Percentiles rank a stretch among this genome's conserved stretches.
Evolutionary conservation across 2,888 invertebrate species (phyloP).

Genomic region (Poecilus cupreus): DNA sequence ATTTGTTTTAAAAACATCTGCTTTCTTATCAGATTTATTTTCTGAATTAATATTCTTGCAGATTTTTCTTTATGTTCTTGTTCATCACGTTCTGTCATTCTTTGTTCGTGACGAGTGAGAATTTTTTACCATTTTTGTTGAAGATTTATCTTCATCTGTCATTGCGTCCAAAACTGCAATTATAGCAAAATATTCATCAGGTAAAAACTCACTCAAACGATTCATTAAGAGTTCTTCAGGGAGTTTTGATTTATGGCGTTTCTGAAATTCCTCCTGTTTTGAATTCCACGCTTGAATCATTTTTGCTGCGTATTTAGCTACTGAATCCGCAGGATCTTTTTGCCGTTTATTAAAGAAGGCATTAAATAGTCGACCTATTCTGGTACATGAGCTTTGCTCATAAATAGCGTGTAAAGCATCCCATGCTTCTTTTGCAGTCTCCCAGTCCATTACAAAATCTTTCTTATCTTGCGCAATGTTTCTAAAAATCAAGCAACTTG

Average conservation of each 20-base stretch:
- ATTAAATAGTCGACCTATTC: not conserved
- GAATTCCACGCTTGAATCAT: not conserved
- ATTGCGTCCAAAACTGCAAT: not conserved
- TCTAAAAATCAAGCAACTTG: not conserved
- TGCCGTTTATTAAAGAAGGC: not conserved
- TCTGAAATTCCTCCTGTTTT: not conserved
- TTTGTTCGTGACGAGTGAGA: not conserved
- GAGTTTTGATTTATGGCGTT: not conserved
- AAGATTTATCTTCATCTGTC: not conserved
- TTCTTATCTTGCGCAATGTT: not conserved
- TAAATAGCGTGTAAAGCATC: not conserved
- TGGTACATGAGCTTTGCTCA: not conserved
- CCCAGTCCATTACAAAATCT: not conserved
- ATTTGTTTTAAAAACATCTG: not conserved
- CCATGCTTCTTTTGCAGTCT: not conserved
- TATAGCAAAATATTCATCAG: not conserved
- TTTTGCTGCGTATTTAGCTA: not conserved
- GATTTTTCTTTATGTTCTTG: not conserved
- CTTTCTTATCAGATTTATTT: too few relatives aligned
- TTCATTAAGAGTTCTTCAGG: not conserved
- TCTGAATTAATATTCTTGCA: not conserved
- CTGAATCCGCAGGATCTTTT: not conserved
- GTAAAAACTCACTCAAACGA: not conserved
- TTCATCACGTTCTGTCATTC: too few relatives aligned
- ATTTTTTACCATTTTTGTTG: not conserved